A percentile compares a stretch with the other conserved stretches of the same genome.
phyloP scores from a whole-genome alignment of 2,113 vertebrate genomes.

The Xiphorhynchus elegans region DNA sequence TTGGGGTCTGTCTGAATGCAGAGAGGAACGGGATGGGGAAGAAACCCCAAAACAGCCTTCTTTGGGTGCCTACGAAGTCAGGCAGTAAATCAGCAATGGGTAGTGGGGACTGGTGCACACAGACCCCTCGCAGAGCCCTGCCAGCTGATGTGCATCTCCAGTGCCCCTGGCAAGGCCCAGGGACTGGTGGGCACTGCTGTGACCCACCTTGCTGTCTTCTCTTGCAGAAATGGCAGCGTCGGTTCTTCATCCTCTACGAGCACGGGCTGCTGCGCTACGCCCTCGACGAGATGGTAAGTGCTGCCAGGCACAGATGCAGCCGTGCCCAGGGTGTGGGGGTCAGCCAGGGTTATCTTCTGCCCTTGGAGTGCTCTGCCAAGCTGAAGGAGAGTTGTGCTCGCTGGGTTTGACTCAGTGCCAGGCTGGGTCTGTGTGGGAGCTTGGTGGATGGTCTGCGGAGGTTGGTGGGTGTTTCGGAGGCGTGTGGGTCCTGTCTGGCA shows the following conservation, averaged over 20 bases:
- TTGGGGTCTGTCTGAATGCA: background rate
- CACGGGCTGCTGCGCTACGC: constrained; percentile 92
- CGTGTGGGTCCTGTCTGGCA: fast-evolving
- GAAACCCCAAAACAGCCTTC: background rate
- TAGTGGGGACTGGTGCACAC: background rate
- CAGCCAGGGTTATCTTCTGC: background rate
- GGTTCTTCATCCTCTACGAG: constrained; percentile 96
- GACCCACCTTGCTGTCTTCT: background rate
- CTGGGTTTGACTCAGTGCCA: background rate
- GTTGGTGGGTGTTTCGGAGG: background rate
- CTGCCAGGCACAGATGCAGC: fast-evolving
- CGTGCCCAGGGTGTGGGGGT: background rate
- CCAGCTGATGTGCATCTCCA: background rate
- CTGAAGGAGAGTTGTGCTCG: background rate
- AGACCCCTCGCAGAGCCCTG: background rate
- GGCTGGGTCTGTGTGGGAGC: background rate
- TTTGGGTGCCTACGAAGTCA: background rate
- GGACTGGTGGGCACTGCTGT: background rate
- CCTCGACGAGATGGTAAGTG: constrained; percentile 94
- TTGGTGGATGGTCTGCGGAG: background rate
- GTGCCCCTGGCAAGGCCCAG: background rate
- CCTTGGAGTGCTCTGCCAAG: background rate
- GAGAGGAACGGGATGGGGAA: background rate
- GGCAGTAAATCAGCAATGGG: background rate
- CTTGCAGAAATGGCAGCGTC: constrained; percentile 94